Evolutionary conservation across 2,888 invertebrate genomes (phyloP), one percentile per base, ranked within the genome.

Genomic region (Heterodera filipjevi): DNA sequence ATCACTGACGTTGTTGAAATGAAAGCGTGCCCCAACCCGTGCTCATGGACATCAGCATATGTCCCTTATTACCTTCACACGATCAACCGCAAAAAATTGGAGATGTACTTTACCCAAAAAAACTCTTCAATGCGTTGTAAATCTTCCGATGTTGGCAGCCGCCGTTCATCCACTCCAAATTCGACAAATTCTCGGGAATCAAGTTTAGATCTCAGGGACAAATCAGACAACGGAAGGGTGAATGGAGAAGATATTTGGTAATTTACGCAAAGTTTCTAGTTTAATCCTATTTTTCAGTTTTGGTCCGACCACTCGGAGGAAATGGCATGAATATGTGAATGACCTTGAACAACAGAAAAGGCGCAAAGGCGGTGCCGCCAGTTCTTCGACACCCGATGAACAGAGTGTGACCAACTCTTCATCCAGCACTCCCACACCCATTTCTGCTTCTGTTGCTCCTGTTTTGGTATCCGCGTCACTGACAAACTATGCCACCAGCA

Each of bases 21-120:
- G 93, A 94, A 95, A 82, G 96, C 97, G 30, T 91, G 96, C 82
- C 93, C 94, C 89, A 96, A 96, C 84, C 96, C 96, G 19, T 98
- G 98, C 81, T 98, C 98, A 30, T 99, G 99, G 99, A 99, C 99
- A 81, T 95, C 95, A 84, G 97, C 96, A 90, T 95, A 97, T 76
- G 98, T 99, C 87, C 95, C 96, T 83, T 99, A 99, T 92, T 99
- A 95, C 92, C 92, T 98, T 87, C 99, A 99, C 91, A 93, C 94
- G 88, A 96, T 99, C 90, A 98, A 99, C 92, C 93, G 96, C 90
- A 95, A 95, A 6, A 83, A 83, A 83, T 76, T 84, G 59, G 83
- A 84, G 74, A 74, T 77, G 68, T 84, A 81, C 70, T 84, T 81
- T 71, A 32, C 68, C 30, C 33, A 68, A 68, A 30, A 12, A 66